Percentiles rank a stretch among this genome's conserved stretches.
Evolutionary conservation across 2,113 vertebrate genomes (phyloP).

Genomic region (Galbula dea): DNA sequence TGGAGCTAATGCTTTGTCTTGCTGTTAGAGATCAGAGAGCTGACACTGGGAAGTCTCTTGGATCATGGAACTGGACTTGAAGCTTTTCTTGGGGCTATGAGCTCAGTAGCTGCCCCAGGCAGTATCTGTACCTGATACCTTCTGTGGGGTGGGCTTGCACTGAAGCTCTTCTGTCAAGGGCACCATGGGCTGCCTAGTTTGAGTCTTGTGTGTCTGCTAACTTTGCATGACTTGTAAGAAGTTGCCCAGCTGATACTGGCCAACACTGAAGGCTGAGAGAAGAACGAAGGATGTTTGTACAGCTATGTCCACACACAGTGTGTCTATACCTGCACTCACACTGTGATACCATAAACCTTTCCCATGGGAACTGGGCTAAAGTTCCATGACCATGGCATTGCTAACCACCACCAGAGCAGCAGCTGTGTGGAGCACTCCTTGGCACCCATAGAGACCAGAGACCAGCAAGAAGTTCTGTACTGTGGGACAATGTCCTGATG

Average conservation of each 20-base stretch:
- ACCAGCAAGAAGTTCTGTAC: neutral
- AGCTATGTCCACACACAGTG: too few relatives aligned
- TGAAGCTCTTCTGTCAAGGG: neutral
- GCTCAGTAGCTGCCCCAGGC: neutral
- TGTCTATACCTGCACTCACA: rapidly evolving
- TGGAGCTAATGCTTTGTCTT: neutral
- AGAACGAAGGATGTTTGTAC: neutral
- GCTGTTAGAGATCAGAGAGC: neutral
- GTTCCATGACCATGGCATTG: too few relatives aligned
- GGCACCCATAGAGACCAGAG: neutral
- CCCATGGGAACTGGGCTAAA: neutral
- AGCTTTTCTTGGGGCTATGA: neutral
- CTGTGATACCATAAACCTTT: neutral
- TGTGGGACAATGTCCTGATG: neutral
- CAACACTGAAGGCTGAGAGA: neutral
- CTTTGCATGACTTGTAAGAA: neutral
- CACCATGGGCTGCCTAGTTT: neutral
- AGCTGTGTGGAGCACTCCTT: neutral
- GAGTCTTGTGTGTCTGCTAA: neutral
- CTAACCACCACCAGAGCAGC: neutral
- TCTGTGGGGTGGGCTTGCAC: neutral
- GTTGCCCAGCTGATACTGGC: neutral
- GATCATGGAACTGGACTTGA: neutral
- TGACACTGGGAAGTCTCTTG: neutral
- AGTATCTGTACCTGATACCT: neutral